Base-by-base conservation (phyloP, 2,797 vertebrate genomes). In the Odontamblyopus rebecca region DNA sequence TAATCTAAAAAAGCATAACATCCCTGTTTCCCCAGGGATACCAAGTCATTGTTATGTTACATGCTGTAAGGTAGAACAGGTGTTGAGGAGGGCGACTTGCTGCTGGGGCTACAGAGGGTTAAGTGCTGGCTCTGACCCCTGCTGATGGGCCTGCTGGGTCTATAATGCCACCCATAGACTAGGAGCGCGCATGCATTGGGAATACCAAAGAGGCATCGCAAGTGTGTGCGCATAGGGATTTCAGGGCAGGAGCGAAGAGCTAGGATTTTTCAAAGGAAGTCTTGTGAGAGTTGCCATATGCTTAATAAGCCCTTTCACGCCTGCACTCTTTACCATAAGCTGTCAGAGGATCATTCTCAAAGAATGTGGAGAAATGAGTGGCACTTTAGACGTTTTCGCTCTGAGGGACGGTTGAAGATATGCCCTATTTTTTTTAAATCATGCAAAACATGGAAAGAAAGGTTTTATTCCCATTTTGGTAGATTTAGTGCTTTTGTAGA, bases 141-240 rank as follows among this genome's bases (percentile, higher is more conserved):
- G 78, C 86, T 84, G 80, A 83, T 84, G 82, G 67, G 76, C 90
- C 88, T 70, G 90, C 88, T 86, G 90, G 82, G 88, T 85, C 82
- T 73, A 80, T 90, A 87, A 89, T 88, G 82, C 88, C 87, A 82
- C 82, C 82, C 84, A 78, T 76, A 79, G 86, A 83, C 79, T 35
- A 30, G 77, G 86, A 88, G 83, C 85, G 84, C 26, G 6, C 84
- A 74, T 78, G 80, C 78, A 68, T 8, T 44, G 72, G 72, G 89
- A 92, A 91, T 92, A 88, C 78, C 76, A 92, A 92, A 77, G 19
- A 89, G 82, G 63, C 38, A 6, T 71, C 67, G 73, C 74, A 82
- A 79, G 72, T 66, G 75, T 67, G 61, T 63, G 53, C 61, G 71
- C 29, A 26, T 44, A 19, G 30, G 65, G 65, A 67, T 65, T 81